phyloP scores from a whole-genome alignment of 2,888 invertebrate genomes.

The Danaus chrysippus region DNA sequence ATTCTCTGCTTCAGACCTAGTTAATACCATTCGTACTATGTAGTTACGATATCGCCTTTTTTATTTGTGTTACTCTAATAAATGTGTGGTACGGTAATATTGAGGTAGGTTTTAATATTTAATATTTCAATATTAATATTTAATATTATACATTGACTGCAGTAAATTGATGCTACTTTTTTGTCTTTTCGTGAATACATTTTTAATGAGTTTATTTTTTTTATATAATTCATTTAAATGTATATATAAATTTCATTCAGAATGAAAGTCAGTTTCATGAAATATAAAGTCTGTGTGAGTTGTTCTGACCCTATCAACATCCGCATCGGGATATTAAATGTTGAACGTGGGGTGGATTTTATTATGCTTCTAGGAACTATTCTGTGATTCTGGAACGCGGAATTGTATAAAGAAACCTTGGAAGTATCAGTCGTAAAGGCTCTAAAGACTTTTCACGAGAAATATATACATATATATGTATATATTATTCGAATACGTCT shows the following conservation, averaged over 20 bases:
- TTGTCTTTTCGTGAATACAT: no score
- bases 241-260: neutral
- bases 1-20: slow-evolving; percentile 14
- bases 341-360: slow-evolving; percentile 8
- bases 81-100: neutral
- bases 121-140: no score
- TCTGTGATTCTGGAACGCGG: slow-evolving; percentile 6
- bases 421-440: neutral
- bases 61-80: slow-evolving; percentile 6
- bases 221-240: neutral
- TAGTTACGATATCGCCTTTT: slow-evolving; percentile 8
- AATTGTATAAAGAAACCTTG: neutral
- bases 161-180: no score
- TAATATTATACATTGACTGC: no score
- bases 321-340: slow-evolving; percentile 6
- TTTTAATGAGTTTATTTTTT: no score
- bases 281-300: no score
- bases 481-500: no score
- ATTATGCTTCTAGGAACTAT: slow-evolving; percentile 5
- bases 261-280: no score
- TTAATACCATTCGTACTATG: slow-evolving; percentile 6
- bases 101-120: neutral
- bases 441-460: neutral
- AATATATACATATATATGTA: no score
- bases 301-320: neutral